phyloP scores from a whole-genome alignment of 2,888 invertebrate species.

The Heliconius charithonia region DNA sequence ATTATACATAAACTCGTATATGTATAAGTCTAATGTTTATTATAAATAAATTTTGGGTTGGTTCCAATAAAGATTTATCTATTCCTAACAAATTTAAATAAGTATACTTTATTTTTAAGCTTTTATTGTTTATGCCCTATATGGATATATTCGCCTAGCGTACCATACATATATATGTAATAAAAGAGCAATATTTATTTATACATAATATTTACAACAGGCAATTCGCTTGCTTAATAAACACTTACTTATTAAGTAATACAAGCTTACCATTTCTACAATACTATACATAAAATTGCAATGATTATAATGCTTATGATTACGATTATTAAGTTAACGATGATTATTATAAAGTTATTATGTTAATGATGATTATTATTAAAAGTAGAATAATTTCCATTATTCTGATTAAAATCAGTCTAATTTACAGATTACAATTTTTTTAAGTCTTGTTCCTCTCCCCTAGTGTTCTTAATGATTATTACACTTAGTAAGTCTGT shows the following conservation, averaged over 20 bases:
- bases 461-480: not conserved
- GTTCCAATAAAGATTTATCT: no score
- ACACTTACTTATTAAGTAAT: not conserved
- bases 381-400: not conserved
- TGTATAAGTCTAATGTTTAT: no score
- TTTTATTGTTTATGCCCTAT: not conserved
- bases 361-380: not conserved
- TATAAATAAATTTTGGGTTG: no score
- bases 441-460: slow-evolving; percentile 8
- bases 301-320: not conserved
- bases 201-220: not conserved
- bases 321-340: not conserved
- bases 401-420: not conserved
- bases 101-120: no score
- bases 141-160: not conserved
- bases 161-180: not conserved
- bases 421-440: not conserved
- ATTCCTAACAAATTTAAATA: no score
- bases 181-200: not conserved
- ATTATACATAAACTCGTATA: not conserved
- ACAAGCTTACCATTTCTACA: not conserved
- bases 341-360: not conserved
- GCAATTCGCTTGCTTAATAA: slow-evolving; percentile 6
- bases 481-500: not conserved
- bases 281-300: not conserved